Percentiles rank a stretch among this genome's conserved stretches.
Conservation (phyloP, 2,797 vertebrate genomes). For the Phalanger gymnotis region DNA sequence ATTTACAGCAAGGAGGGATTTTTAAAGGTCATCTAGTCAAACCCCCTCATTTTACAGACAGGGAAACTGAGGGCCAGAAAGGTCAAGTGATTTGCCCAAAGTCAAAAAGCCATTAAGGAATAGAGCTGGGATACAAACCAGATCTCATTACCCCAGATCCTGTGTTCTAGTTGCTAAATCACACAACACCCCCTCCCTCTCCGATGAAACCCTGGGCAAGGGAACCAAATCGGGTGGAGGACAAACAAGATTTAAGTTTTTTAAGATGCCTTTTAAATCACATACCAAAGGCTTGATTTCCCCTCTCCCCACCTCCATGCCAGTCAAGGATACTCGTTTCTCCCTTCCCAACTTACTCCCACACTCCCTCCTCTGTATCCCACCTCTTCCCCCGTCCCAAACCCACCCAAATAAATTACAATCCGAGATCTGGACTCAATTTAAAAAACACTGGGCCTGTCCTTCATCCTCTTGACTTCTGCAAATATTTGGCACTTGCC, state of each 20-base stretch:
- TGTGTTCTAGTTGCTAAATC: not conserved
- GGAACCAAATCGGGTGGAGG: not conserved
- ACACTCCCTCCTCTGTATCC: not conserved
- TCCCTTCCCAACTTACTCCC: not conserved
- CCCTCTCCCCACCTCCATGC: not conserved
- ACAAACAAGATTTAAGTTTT: not conserved
- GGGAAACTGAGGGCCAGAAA: not conserved
- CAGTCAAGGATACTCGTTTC: not conserved
- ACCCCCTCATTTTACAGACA: not conserved
- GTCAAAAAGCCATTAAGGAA: not conserved
- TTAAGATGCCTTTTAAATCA: not conserved
- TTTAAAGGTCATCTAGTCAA: not conserved
- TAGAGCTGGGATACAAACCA: not conserved
- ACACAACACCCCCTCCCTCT: not conserved
- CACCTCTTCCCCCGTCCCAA: not conserved
- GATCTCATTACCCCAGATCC: not conserved
- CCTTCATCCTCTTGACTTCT: not conserved
- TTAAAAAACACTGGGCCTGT: constrained; percentile 4
- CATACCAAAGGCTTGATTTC: not conserved
- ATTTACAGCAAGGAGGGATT: not conserved
- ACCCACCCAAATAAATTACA: constrained; percentile 5
- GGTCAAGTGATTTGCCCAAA: not conserved
- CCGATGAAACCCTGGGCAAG: not conserved
- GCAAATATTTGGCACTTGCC: not conserved
- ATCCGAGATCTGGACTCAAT: constrained; percentile 4